A percentile compares a stretch with the other conserved stretches of the same genome.
Evolutionary conservation across 2,113 vertebrate species (phyloP).

Genomic region (Cyanoramphus novaezelandiae): DNA sequence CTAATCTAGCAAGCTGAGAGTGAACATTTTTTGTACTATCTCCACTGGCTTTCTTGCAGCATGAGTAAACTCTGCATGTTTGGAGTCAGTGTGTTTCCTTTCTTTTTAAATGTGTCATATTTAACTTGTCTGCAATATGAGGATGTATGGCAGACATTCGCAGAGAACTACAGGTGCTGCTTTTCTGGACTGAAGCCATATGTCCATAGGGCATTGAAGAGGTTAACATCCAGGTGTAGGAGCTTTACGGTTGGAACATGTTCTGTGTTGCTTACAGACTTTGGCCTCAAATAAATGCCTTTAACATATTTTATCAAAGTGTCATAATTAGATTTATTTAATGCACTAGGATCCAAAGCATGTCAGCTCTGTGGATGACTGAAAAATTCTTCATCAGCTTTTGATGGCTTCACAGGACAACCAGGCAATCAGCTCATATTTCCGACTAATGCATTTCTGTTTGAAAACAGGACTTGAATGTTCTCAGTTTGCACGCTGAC

Average conservation of each 20-base stretch:
- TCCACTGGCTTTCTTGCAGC: background rate
- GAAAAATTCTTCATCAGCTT: conserved; percentile 30
- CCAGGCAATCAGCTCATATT: background rate
- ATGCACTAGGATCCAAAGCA: background rate
- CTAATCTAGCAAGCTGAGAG: background rate
- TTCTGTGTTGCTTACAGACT: conserved; percentile 17
- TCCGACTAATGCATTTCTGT: background rate
- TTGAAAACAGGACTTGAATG: background rate
- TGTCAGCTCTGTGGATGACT: conserved; percentile 32
- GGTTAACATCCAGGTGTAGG: conserved; percentile 74
- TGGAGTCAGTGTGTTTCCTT: background rate
- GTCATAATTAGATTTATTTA: conserved; percentile 68
- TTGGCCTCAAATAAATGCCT: conserved; percentile 41
- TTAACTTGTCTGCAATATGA: conserved; percentile 27
- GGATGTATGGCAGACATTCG: conserved; percentile 52
- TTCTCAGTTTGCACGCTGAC: background rate
- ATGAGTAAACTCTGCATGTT: background rate
- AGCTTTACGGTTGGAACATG: conserved; percentile 38
- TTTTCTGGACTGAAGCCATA: conserved; percentile 71
- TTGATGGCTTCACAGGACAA: conserved; percentile 1
- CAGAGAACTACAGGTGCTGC: conserved; percentile 69
- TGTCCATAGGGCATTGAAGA: conserved; percentile 65
- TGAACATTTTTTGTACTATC: conserved; percentile 23
- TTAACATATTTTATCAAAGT: conserved; percentile 54
- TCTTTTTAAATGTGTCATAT: background rate